Base-by-base conservation (phyloP, 1,140 invertebrate genomes). In the Ostrea denselamellosa region DNA sequence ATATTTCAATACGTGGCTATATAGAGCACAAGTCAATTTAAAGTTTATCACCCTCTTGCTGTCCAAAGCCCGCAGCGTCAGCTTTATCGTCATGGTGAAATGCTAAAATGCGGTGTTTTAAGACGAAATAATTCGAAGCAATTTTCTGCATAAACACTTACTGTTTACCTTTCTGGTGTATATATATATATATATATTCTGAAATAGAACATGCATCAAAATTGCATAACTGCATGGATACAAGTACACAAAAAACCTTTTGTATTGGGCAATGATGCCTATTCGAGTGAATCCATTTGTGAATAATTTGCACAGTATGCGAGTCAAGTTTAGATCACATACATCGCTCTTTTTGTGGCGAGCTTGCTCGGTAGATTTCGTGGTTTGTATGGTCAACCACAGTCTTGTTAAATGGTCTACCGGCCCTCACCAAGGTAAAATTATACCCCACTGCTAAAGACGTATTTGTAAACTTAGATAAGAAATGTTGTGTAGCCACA, bases 391-490 rank as follows among this genome's bases (percentile, higher is more conserved):
- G 68, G 68, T 77, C 68, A 77, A 77, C 68, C 68, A 12, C 68
- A 77, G 14, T 9, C 22, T 28, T 10, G 68, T 77, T 77, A 28
- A 77, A 77, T 77, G 68, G 68, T 77, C 68, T 77, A 77, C 22
- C 28, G 17, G 14, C 68, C 68, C 25, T 12, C 22, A 77, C 22
- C 68, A 34, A 77, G 68, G 68, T 77, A 77, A 28, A 77, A 71
- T 71, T 28, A 28, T 28, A 25, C 68, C 68, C 65, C 22, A 25
- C 0, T 71, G 22, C 4, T 28, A 34, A 77, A 9, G 9, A 28
- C 25, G 9, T 77, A 34, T 77, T 77, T 77, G 68, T 25, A 77
- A 77, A 77, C 68, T 77, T 25, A 77, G 68, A 77, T 77, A 77
- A 77, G 68, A 25, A 28, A 8, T 34, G 25, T 14, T 28, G 68